Conservation (phyloP, 2,797 vertebrate species). For the Pogonophryne albipinna region DNA sequence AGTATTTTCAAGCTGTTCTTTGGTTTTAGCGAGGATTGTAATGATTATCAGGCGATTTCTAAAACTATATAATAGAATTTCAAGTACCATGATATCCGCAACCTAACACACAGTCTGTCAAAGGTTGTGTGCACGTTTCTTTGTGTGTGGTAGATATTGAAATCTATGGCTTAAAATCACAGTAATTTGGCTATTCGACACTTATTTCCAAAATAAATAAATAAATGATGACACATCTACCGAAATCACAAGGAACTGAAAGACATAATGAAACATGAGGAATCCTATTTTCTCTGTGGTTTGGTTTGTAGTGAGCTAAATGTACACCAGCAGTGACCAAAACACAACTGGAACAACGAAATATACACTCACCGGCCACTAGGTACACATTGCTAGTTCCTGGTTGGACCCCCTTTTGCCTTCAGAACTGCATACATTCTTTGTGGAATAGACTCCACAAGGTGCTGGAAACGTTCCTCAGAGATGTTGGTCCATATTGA, state of each 20-base stretch:
- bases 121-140: constrained; percentile 28
- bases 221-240: constrained; percentile 51
- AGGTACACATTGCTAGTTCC: no score
- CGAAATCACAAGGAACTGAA: constrained; percentile 24
- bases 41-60: constrained; percentile 37
- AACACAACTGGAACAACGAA: neutral
- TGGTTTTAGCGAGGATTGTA: constrained; percentile 68
- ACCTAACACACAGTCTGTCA: constrained; percentile 22
- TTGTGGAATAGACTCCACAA: no score
- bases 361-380: no score
- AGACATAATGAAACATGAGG: constrained; percentile 14
- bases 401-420: no score
- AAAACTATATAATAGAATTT: constrained; percentile 58
- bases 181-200: constrained; percentile 57
- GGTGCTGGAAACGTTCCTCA: no score
- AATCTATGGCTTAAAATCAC: constrained; percentile 73
- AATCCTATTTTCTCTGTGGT: constrained; percentile 32
- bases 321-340: constrained; percentile 40
- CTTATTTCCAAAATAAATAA: constrained; percentile 66
- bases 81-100: constrained; percentile 67
- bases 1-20: constrained; percentile 63
- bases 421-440: no score
- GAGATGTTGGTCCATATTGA: no score
- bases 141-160: constrained; percentile 42
- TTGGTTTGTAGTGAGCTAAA: constrained; percentile 32